Base-by-base conservation (phyloP, 2,888 invertebrate genomes). In the Lycophotia porphyrea region DNA sequence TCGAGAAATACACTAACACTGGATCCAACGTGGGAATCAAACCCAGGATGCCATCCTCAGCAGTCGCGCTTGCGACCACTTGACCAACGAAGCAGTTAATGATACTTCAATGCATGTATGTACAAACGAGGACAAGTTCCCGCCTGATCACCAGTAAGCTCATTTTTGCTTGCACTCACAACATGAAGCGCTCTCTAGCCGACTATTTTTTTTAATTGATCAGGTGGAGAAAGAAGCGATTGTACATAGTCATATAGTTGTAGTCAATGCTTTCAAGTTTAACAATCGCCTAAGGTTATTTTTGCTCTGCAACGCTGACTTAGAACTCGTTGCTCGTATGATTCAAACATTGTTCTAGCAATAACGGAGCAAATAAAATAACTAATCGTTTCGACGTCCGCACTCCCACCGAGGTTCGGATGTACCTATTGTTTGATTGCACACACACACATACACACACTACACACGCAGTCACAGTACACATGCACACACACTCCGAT, bases 321-420 rank as follows among this genome's bases (percentile, higher is more conserved):
- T 60, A 7, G 1, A 7, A 58, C 31, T 66, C 18, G 24, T 84
- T 84, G 81, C 80, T 84, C 36, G 8, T 36, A 44, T 11, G 21
- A 34, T 60, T 60, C 34, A n/a, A 60, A 34, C 18, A 58, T 58
- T 58, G 27, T 5, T 52, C 3, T 52, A n/a, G 4, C 49, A 52
- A 52, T n/a, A 52, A 52, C 49, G 11, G 3, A n/a, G 49, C 4
- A n/a, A 52, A 13, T 27, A 27, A 52, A 49, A 11, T 11, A 13
- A 52, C n/a, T 0, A 52, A 52, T 11, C 52, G 52, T 9, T 49
- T 49, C 9, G 15, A 39, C n/a, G n/a, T n/a, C n/a, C n/a, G n/a
- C n/a, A n/a, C n/a, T n/a, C n/a, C n/a, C n/a, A n/a, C n/a, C n/a
- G n/a, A n/a, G n/a, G n/a, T n/a, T n/a, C n/a, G n/a, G n/a, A n/a